Evolutionary conservation across 2,113 vertebrate species (phyloP).

Genomic region (Clarias gariepinus): DNA sequence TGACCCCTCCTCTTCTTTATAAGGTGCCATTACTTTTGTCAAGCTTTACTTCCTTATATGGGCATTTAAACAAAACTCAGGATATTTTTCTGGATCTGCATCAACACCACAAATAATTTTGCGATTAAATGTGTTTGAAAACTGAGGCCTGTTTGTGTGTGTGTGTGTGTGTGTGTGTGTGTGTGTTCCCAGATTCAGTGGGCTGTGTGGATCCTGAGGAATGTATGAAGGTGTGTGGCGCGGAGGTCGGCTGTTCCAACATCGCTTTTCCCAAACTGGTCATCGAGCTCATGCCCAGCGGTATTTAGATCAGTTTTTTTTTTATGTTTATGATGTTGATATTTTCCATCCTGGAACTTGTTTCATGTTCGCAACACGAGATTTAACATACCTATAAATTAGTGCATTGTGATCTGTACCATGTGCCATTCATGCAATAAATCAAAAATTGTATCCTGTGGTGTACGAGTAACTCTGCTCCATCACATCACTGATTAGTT

Average conservation of each 20-base stretch:
- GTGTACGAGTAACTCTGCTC: background rate
- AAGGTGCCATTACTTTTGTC: too few relatives aligned
- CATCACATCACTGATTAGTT: background rate
- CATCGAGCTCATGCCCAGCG: slow-evolving; percentile 86
- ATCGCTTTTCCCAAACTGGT: slow-evolving; percentile 88
- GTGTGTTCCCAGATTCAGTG: slow-evolving; percentile 76
- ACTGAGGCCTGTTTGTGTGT: slow-evolving; percentile 3
- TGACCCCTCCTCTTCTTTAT: too few relatives aligned
- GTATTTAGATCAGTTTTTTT: slow-evolving; percentile 63
- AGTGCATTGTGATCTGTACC: too few relatives aligned
- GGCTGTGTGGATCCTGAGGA: slow-evolving; percentile 87
- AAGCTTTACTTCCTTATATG: too few relatives aligned
- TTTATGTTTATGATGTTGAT: background rate
- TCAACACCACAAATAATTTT: too few relatives aligned
- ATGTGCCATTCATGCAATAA: too few relatives aligned
- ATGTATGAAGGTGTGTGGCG: slow-evolving; percentile 79
- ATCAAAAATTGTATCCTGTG: background rate
- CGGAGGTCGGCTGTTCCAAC: slow-evolving; percentile 88
- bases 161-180: slow-evolving; percentile 10
- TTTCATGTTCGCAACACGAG: too few relatives aligned
- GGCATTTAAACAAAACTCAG: background rate
- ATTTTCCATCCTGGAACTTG: too few relatives aligned
- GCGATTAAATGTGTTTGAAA: background rate
- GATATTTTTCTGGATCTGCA: background rate
- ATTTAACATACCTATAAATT: too few relatives aligned